phyloP scores from a whole-genome alignment of 2,797 vertebrate genomes.

The Halcyon badia region DNA sequence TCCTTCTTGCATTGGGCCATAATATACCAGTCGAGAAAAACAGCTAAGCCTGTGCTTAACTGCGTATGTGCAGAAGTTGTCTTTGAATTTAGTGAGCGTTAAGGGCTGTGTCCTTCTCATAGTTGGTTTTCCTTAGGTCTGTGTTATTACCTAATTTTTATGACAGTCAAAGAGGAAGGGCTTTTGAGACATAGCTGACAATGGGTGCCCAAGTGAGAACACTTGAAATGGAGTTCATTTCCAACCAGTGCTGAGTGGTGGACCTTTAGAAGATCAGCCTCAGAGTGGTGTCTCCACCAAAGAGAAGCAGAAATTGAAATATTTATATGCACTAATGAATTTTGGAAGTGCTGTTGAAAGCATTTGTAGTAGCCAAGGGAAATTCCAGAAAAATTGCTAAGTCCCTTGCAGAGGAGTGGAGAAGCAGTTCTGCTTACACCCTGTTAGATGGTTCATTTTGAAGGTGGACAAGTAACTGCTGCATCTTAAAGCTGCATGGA shows the following conservation, averaged over 20 bases:
- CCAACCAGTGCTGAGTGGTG: background rate
- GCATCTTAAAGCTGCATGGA: background rate
- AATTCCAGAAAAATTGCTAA: background rate
- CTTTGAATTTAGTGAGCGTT: background rate
- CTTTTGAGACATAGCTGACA: background rate
- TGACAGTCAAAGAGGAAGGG: background rate
- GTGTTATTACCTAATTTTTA: background rate
- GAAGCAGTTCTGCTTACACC: background rate
- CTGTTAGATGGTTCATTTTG: background rate
- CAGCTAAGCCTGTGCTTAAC: background rate
- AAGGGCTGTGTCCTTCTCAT: background rate
- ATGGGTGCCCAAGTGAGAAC: background rate
- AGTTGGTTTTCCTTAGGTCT: background rate
- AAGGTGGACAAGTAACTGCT: background rate
- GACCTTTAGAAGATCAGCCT: background rate
- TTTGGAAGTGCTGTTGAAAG: background rate
- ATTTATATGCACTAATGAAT: rapidly evolving
- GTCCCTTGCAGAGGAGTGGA: background rate
- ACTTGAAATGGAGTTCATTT: background rate
- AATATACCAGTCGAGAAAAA: background rate
- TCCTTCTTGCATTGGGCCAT: background rate
- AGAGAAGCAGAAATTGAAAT: background rate
- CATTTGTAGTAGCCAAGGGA: background rate
- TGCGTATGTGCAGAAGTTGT: background rate
- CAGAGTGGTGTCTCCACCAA: background rate